Evolutionary conservation across 2,797 vertebrate genomes (phyloP).

Genomic region (Hemibagrus guttatus): DNA sequence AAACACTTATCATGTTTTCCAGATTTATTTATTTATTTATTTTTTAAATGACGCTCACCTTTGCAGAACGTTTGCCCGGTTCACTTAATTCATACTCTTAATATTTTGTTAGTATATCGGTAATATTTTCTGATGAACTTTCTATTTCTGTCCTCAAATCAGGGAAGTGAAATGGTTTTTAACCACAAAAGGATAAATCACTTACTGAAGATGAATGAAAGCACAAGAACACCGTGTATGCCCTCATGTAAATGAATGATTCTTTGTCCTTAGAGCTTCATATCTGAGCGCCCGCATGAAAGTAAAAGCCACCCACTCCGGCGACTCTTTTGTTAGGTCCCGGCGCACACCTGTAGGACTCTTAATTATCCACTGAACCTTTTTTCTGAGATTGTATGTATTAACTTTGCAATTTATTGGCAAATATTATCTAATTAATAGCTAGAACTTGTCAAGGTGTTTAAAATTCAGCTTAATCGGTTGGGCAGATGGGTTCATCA

Average conservation of each 20-base stretch:
- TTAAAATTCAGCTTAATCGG: not conserved
- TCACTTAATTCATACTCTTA: not conserved
- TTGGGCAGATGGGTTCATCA: not conserved
- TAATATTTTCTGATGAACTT: not conserved
- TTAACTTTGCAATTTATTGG: not conserved
- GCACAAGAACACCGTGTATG: not conserved
- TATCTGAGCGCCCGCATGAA: slow-evolving; percentile 8
- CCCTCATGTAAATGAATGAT: slow-evolving; percentile 1
- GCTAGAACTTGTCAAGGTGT: not conserved
- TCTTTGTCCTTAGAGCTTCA: not conserved
- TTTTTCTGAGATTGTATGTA: not conserved
- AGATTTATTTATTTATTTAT: not conserved
- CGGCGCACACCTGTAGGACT: not conserved
- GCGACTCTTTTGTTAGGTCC: not conserved
- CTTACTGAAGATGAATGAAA: not conserved
- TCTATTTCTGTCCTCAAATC: not conserved
- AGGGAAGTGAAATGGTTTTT: not conserved
- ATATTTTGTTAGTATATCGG: not conserved
- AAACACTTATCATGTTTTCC: not conserved
- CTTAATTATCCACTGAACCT: not conserved
- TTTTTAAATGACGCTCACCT: not conserved
- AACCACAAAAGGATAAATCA: not conserved
- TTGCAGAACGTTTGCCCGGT: not conserved
- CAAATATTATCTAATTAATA: not conserved
- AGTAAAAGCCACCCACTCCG: not conserved